A percentile compares a stretch with the other conserved stretches of the same genome.
Evolutionary conservation across 1,140 invertebrate genomes (phyloP).

Genomic region (Procambarus virginalis): DNA sequence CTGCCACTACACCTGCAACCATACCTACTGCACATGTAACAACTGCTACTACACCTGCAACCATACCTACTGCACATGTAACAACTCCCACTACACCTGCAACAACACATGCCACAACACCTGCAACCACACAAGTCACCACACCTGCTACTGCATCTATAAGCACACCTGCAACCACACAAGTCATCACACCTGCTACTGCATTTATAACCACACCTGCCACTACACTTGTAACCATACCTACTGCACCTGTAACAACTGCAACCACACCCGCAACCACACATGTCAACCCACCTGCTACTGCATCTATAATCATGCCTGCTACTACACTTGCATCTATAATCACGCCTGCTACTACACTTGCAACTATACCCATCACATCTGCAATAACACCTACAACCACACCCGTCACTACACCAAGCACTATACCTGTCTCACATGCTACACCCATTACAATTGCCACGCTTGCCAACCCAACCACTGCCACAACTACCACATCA

Average conservation of each 20-base stretch:
- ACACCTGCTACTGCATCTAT: not conserved
- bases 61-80: no score
- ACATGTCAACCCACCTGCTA: no score
- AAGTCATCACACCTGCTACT: not conserved
- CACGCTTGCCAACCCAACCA: not conserved
- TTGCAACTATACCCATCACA: not conserved
- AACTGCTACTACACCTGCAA: no score
- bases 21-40: no score
- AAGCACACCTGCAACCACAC: not conserved
- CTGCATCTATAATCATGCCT: not conserved
- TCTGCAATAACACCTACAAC: not conserved
- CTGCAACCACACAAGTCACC: not conserved
- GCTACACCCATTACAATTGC: not conserved
- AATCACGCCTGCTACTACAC: not conserved
- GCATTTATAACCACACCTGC: not conserved
- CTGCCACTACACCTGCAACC: no score
- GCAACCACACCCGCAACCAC: no score
- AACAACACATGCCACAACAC: no score
- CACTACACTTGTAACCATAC: not conserved
- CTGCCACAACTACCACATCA: not conserved
- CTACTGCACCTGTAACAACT: not conserved
- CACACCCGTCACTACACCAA: not conserved
- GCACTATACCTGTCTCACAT: not conserved
- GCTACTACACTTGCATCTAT: not conserved
- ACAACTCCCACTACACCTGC: no score